phyloP scores from a whole-genome alignment of 1,140 invertebrate genomes.

The Drosophila grimshawi region DNA sequence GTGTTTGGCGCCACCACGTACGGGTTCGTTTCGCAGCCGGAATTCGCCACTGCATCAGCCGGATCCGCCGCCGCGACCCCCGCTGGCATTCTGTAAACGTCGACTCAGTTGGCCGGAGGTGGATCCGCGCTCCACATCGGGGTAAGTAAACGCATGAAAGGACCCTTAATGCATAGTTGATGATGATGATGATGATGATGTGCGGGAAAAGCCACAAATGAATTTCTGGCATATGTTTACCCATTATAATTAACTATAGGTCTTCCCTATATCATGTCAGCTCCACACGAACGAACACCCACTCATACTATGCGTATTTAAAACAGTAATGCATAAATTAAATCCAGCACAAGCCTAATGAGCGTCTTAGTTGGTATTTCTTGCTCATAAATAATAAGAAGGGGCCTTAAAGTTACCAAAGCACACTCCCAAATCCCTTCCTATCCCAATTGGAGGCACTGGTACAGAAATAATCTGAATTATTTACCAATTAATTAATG shows the following conservation, averaged over 20 bases:
- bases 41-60: conserved; percentile 84
- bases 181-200: conserved; percentile 26
- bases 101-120: conserved; percentile 92
- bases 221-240: conserved; percentile 60
- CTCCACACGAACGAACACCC: conserved; percentile 1
- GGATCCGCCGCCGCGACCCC: conserved; percentile 86
- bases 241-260: conserved; percentile 60
- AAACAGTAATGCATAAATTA: conserved; percentile 66
- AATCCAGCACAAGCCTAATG: conserved; percentile 31
- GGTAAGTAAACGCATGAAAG: conserved; percentile 86
- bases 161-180: conserved; percentile 63
- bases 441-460: neutral
- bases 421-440: neutral
- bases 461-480: conserved; percentile 51
- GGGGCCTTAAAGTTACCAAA: conserved; percentile 24
- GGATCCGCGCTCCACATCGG: conserved; percentile 91
- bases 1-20: conserved; percentile 86
- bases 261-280: conserved; percentile 1
- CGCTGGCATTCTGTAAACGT: conserved; percentile 89
- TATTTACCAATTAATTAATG: conserved; percentile 79
- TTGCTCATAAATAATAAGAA: conserved; percentile 36
- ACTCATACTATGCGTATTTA: conserved; percentile 17
- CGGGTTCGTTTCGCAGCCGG: conserved; percentile 87
- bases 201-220: conserved; percentile 57
- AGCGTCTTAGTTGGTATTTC: conserved; percentile 37